phyloP scores from a whole-genome alignment of 2,797 vertebrate species.

The Furcifer pardalis region DNA sequence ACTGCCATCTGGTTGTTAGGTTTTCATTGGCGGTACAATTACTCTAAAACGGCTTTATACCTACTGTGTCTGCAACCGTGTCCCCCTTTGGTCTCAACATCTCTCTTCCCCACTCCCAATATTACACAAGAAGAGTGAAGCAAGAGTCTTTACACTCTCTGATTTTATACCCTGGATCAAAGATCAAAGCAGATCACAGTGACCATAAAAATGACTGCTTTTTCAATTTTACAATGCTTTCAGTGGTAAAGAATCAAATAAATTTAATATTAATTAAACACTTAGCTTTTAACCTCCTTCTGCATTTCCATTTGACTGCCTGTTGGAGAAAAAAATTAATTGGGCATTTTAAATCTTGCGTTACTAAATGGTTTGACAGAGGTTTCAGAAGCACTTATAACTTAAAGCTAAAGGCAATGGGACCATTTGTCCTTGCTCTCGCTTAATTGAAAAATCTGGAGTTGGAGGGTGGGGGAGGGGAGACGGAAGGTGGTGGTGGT shows the following conservation, averaged over 20 bases:
- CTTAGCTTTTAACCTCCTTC: slow-evolving; percentile 82
- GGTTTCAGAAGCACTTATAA: slow-evolving; percentile 76
- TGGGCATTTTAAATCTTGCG: slow-evolving; percentile 80
- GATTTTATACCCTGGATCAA: slow-evolving; percentile 78
- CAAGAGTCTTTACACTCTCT: slow-evolving; percentile 64
- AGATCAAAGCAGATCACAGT: slow-evolving; percentile 79
- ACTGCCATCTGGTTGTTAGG: background rate
- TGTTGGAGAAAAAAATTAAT: slow-evolving; percentile 80
- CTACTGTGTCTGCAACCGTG: background rate
- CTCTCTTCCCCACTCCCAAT: slow-evolving; percentile 20
- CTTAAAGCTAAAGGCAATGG: slow-evolving; percentile 64
- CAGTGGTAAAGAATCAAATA: slow-evolving; percentile 81
- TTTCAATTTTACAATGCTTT: slow-evolving; percentile 83
- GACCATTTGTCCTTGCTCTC: slow-evolving; percentile 67
- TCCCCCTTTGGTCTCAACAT: background rate
- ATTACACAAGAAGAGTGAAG: slow-evolving; percentile 67
- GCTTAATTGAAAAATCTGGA: slow-evolving; percentile 70
- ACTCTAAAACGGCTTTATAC: too few species aligned
- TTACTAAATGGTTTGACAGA: slow-evolving; percentile 76
- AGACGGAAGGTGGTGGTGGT: slow-evolving; percentile 35
- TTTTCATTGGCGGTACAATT: background rate
- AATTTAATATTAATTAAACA: slow-evolving; percentile 87
- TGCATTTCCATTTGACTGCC: slow-evolving; percentile 80
- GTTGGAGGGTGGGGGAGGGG: slow-evolving; percentile 36
- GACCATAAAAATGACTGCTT: slow-evolving; percentile 82